phyloP scores from a whole-genome alignment of 2,888 invertebrate genomes.

The Metallyticus violacea region DNA sequence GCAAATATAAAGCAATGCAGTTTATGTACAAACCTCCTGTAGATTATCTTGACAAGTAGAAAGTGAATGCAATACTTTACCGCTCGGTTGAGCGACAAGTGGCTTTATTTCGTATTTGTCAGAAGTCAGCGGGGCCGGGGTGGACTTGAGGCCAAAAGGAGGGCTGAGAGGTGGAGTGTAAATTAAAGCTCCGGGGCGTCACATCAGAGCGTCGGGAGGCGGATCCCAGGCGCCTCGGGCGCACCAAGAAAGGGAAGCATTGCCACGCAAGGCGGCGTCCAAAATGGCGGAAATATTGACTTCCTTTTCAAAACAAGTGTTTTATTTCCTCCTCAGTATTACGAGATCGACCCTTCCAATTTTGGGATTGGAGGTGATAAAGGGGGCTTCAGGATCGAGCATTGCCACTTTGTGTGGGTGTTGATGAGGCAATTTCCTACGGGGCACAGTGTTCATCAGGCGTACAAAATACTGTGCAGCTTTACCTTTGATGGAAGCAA shows the following conservation, averaged over 20 bases:
- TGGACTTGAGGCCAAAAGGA: not conserved
- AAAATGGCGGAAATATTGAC: constrained; percentile 23
- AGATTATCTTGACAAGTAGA: not conserved
- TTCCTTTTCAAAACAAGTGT: constrained; percentile 20
- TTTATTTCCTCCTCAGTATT: constrained; percentile 4
- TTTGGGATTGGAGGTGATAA: not conserved
- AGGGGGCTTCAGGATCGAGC: not conserved
- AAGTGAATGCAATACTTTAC: not conserved
- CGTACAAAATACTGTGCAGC: not conserved
- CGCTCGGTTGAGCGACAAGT: not conserved
- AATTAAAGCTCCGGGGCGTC: constrained; percentile 11
- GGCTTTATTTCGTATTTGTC: not conserved
- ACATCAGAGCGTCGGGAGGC: not conserved
- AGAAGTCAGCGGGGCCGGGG: not conserved
- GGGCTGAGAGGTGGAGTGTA: not conserved
- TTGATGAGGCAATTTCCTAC: constrained; percentile 13
- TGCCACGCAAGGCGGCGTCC: constrained; percentile 2
- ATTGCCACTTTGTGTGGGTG: constrained; percentile 5
- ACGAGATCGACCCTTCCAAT: not conserved
- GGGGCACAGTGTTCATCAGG: not conserved
- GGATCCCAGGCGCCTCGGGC: not conserved
- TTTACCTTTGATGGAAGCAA: no score
- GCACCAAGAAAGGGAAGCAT: not conserved
- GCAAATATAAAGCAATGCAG: no score
- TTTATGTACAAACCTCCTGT: no score